Evolutionary conservation across 2,797 vertebrate species (phyloP), one percentile per base, ranked within the genome.

Genomic region (Falco concolor): DNA sequence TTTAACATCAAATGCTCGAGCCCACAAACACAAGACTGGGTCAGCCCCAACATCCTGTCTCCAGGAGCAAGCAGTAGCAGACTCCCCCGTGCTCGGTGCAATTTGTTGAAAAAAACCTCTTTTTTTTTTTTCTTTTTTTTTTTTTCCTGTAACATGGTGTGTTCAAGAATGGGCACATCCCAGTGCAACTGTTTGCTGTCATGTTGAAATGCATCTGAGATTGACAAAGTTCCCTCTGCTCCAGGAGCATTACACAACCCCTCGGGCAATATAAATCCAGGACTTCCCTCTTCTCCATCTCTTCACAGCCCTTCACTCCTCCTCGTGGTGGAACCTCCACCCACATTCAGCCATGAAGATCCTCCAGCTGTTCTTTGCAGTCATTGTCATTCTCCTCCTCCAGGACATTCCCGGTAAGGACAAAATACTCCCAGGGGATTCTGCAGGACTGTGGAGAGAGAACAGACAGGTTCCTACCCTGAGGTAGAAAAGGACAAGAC

Each of bases 41-140:
- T 69, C 90, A 81, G 80, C 24, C 83, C 85, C 76, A 95, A 73
- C 3, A 4, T 90, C 77, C 91, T 95, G 93, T 83, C 94, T 96
- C 93, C 89, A 96, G 79, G 53, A 94, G 53, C 76, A 91, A 80
- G 87, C 79, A 91, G 96, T 86, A 95, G 93, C 93, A 88, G 91
- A 84, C 73, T 95, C 83, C 87, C 79, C 65, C 77, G 69, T 64
- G 87, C 61, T 81, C 82, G 28, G 20, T 10, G 34, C 4, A 64
- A 63, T 88, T 84, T 93, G 61, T 44, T 90, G 84, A 75, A 57
- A 85, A 87, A 95, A 47, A 1, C 2, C 14, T 83, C 63, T 6
- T 5, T 11, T 8, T 19, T 4, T 12, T 19, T 14, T 13, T 45
- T 17, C 22, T 13, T 25, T 67, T 3, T 14, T 22, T 32, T 10